A percentile compares a stretch with the other conserved stretches of the same genome.
These are phyloP conservation scores for Silurus aristotelis DNA, from an alignment of 2,797 vertebrate genomes.

Conservation along the genomic window DNA sequence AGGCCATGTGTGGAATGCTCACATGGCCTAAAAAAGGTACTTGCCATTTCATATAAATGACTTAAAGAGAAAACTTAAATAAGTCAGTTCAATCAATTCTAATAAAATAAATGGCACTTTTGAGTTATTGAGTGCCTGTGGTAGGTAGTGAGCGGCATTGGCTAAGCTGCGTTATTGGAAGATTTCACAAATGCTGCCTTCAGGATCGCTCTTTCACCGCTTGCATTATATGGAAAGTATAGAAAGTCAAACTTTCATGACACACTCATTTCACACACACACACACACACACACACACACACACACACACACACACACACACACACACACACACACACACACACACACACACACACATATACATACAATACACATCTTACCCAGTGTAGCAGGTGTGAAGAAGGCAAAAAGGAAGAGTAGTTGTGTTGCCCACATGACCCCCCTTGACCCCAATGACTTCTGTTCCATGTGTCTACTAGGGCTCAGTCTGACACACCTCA, in stretches of 20 bases:
- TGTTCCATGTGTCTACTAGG: constrained; percentile 49
- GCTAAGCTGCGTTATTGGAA: not conserved
- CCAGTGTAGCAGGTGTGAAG: constrained; percentile 78
- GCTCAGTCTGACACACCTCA: constrained; percentile 49
- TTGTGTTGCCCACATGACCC: constrained; percentile 91
- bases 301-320: no score
- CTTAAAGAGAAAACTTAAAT: not conserved
- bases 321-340: no score
- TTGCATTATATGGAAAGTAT: not conserved
- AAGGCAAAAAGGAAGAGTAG: constrained; percentile 85
- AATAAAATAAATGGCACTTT: not conserved
- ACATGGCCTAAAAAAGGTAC: no score
- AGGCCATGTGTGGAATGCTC: not conserved
- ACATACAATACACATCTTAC: constrained; percentile 71
- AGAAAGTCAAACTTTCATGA: no score
- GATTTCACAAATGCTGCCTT: not conserved
- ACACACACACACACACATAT: not conserved
- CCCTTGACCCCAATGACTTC: constrained; percentile 66
- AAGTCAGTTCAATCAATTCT: not conserved
- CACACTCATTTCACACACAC: not conserved
- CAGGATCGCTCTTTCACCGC: not conserved
- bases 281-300: no score
- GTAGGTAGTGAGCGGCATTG: not conserved
- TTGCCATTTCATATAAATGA: not conserved
- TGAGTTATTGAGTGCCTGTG: not conserved